These are phyloP conservation scores for Natator depressus DNA, from an alignment of 2,113 vertebrate species.

Conservation along the genomic window DNA sequence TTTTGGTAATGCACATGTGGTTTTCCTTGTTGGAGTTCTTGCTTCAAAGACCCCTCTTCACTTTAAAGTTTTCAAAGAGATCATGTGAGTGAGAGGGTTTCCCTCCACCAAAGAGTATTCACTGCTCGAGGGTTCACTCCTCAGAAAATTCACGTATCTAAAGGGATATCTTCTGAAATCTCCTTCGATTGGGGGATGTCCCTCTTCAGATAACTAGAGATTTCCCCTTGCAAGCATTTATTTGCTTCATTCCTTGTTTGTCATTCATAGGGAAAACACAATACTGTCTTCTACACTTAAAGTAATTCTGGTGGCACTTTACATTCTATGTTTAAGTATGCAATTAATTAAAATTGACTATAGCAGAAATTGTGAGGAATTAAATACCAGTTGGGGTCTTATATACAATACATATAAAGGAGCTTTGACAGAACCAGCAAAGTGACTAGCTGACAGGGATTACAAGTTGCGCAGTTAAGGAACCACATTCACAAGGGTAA, in stretches of 20 bases:
- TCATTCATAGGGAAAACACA: conserved; percentile 59
- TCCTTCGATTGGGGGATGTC: neutral
- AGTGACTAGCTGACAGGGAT: neutral
- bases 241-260: neutral
- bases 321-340: conserved; percentile 66
- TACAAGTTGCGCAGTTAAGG: neutral
- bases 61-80: neutral
- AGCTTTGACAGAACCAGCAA: conserved; percentile 18
- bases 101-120: neutral
- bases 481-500: neutral
- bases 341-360: conserved; percentile 67
- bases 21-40: neutral
- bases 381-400: conserved; percentile 61
- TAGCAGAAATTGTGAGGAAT: conserved; percentile 65
- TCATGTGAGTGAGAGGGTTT: neutral
- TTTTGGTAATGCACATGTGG: neutral
- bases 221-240: neutral
- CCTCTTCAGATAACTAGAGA: neutral
- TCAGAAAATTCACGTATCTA: neutral
- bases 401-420: conserved; percentile 40
- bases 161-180: fast-evolving
- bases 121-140: neutral
- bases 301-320: conserved; percentile 35
- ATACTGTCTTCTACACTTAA: conserved; percentile 35
- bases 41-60: neutral